These are phyloP conservation scores for Cephalopholis sonnerati DNA, from an alignment of 2,113 vertebrate species.

Conservation along the genomic window DNA sequence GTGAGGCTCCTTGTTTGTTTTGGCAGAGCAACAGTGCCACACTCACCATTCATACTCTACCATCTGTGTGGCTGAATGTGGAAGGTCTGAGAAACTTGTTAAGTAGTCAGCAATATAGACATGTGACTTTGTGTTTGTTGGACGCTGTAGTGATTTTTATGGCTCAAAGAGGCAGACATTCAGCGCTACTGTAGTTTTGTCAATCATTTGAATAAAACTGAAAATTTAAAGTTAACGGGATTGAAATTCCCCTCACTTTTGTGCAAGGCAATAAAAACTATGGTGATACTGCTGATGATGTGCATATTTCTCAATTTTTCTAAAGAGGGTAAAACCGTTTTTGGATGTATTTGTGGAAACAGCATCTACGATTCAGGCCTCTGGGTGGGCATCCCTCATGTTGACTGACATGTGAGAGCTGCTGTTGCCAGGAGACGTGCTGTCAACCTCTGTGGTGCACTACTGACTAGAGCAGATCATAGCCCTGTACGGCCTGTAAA, in stretches of 20 bases:
- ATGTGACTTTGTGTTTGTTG: conserved; percentile 10
- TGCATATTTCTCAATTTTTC: not conserved
- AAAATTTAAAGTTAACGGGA: not conserved
- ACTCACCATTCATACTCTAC: conserved; percentile 55
- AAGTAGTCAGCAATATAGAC: not conserved
- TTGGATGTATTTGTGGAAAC: not conserved
- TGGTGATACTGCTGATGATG: too few relatives aligned
- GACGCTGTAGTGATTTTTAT: not conserved
- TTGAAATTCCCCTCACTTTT: not conserved
- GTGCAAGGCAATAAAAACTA: too few relatives aligned
- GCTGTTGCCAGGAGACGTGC: not conserved
- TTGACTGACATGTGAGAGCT: not conserved
- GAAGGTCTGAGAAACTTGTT: conserved; percentile 38
- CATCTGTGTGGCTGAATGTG: conserved; percentile 69
- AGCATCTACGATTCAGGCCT: not conserved
- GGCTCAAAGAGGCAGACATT: not conserved
- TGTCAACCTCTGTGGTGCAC: not conserved
- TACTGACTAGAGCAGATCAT: not conserved
- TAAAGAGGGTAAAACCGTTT: not conserved
- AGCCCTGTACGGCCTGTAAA: too few relatives aligned
- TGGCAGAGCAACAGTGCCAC: conserved; percentile 55
- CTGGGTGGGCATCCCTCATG: not conserved
- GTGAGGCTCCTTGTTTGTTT: conserved; percentile 61
- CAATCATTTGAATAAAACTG: not conserved
- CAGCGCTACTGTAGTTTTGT: not conserved